Evolutionary conservation across 1,140 invertebrate species (phyloP).

Genomic region (Macrosteles quadrilineatus): DNA sequence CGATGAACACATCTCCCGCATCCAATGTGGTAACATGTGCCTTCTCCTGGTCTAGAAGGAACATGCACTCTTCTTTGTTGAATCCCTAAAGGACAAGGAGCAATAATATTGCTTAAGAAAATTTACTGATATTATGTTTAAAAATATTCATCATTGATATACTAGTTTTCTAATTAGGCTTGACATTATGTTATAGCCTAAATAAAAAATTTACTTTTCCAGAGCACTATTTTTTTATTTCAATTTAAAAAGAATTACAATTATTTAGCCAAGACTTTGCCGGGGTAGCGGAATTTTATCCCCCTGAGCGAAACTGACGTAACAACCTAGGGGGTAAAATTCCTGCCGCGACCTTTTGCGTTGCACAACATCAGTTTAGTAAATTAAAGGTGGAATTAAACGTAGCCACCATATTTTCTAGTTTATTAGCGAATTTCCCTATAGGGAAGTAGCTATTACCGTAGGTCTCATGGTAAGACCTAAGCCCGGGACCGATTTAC

Average conservation of each 20-base stretch:
- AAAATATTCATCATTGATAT: neutral
- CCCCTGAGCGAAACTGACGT: too few relatives aligned
- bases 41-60: constrained; percentile 68
- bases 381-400: too few relatives aligned
- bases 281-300: too few relatives aligned
- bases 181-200: neutral
- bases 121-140: neutral
- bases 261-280: neutral
- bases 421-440: too few relatives aligned
- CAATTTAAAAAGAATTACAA: neutral
- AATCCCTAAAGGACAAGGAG: constrained; percentile 55
- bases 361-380: too few relatives aligned
- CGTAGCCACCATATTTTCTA: too few relatives aligned
- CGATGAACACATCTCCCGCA: constrained; percentile 91
- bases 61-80: constrained; percentile 83
- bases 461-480: too few relatives aligned
- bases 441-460: too few relatives aligned
- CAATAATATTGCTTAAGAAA: neutral
- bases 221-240: neutral
- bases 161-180: neutral
- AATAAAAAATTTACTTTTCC: neutral
- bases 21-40: constrained; percentile 87
- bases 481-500: too few relatives aligned
- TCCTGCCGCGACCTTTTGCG: too few relatives aligned
- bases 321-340: too few relatives aligned